Percentiles rank a stretch among this genome's conserved stretches.
Conservation (phyloP, 2,888 invertebrate species). For the Serrognathus titanus region DNA sequence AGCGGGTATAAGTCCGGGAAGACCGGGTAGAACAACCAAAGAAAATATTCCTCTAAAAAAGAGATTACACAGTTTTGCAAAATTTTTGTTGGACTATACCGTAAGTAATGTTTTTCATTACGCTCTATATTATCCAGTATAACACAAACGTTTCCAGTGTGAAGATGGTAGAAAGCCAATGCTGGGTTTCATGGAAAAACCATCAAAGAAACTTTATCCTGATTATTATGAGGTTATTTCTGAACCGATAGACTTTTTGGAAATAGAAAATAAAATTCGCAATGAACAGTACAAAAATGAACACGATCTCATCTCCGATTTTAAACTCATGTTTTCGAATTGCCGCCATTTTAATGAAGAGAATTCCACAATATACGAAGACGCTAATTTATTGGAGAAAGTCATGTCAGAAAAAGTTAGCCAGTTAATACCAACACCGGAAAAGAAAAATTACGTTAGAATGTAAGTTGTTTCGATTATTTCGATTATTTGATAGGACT, state of each 20-base stretch:
- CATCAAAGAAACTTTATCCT: constrained; percentile 90
- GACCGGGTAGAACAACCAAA: constrained; percentile 45
- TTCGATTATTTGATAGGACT: no score
- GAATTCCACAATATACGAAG: constrained; percentile 91
- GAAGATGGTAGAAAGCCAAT: constrained; percentile 82
- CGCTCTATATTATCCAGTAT: not conserved
- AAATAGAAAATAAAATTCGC: constrained; percentile 89
- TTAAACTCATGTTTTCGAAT: constrained; percentile 93
- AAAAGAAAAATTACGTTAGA: constrained; percentile 43
- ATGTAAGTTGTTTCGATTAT: constrained; percentile 38
- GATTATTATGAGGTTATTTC: constrained; percentile 94
- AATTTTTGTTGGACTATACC: constrained; percentile 65
- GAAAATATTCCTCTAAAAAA: constrained; percentile 64
- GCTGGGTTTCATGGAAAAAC: constrained; percentile 93
- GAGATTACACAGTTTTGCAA: constrained; percentile 77
- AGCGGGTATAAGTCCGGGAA: constrained; percentile 26
- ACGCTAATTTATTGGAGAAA: constrained; percentile 84
- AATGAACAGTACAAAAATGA: constrained; percentile 76
- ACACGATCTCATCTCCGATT: constrained; percentile 83
- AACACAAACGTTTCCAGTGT: constrained; percentile 46
- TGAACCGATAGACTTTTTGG: constrained; percentile 92
- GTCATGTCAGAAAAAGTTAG: constrained; percentile 79
- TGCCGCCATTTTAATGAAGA: constrained; percentile 97
- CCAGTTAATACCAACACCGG: constrained; percentile 53
- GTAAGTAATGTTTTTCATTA: constrained; percentile 38